phyloP scores from a whole-genome alignment of 30 jellyfish, hydroid and myxozoan genomes.

The Cassiopea andromeda region DNA sequence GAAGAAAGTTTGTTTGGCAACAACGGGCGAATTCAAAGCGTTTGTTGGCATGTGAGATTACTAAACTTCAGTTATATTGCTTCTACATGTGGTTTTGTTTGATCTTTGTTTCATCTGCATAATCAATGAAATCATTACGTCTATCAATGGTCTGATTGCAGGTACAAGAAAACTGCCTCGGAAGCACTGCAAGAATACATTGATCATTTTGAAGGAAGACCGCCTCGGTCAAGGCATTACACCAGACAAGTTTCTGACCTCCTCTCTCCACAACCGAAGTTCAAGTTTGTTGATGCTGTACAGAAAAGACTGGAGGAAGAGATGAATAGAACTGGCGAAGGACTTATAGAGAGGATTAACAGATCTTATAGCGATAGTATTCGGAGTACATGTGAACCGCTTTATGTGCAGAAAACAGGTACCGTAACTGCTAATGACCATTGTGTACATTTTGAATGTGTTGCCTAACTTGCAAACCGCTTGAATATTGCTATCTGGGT shows the following conservation, averaged over 20 bases:
- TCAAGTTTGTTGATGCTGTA: conserved; percentile 22
- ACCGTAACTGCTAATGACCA: not conserved
- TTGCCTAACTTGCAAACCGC: too few species aligned
- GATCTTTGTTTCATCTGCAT: not conserved
- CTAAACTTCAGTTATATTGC: conserved; percentile 1
- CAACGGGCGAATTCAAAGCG: conserved; percentile 41
- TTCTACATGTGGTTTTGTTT: conserved; percentile 36
- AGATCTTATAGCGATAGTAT: conserved; percentile 53
- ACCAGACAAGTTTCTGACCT: conserved; percentile 48
- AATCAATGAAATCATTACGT: not conserved
- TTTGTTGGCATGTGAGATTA: conserved; percentile 54
- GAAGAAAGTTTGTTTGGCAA: conserved; percentile 27
- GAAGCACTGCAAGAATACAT: conserved; percentile 76
- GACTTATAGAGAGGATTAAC: conserved; percentile 59
- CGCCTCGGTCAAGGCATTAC: conserved; percentile 48
- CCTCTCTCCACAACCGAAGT: conserved; percentile 60
- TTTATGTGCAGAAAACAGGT: conserved; percentile 22
- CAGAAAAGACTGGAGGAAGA: conserved; percentile 9
- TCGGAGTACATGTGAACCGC: conserved; percentile 72
- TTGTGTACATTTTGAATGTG: too few species aligned
- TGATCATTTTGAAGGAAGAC: conserved; percentile 65
- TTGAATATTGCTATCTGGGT: too few species aligned
- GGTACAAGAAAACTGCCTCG: conserved; percentile 71
- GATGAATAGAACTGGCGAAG: conserved; percentile 19
- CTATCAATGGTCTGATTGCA: not conserved